Evolutionary conservation across 2,888 invertebrate genomes (phyloP).

Genomic region (Barypeithes pellucidus): DNA sequence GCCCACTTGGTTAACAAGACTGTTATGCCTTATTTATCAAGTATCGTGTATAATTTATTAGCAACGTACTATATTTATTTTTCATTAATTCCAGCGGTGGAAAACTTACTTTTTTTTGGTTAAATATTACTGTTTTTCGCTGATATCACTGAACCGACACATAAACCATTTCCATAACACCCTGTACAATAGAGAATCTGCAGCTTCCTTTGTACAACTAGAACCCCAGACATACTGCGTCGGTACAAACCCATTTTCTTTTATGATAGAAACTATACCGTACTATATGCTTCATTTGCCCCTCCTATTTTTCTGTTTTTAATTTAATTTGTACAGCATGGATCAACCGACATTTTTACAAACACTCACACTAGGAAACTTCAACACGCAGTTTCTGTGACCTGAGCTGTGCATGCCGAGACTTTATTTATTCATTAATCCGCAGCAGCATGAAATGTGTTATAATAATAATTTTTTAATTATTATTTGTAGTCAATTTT

Average conservation of each 20-base stretch:
- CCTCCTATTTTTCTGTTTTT: conserved; percentile 26
- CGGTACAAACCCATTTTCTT: not conserved
- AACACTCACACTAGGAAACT: conserved; percentile 31
- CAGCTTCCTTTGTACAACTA: too few species aligned
- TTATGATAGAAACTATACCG: conserved; percentile 12
- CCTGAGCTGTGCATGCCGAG: conserved; percentile 32
- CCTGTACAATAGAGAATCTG: too few species aligned
- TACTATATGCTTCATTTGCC: conserved; percentile 4
- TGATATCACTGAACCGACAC: too few species aligned
- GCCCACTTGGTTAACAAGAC: too few species aligned
- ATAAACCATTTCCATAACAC: too few species aligned
- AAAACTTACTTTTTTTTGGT: too few species aligned
- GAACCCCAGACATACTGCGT: too few species aligned
- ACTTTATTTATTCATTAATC: conserved; percentile 6
- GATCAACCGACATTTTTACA: conserved; percentile 16
- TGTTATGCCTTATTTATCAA: too few species aligned
- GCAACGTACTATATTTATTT: too few species aligned
- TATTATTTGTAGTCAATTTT: not conserved
- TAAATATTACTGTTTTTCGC: too few species aligned
- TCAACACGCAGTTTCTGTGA: conserved; percentile 41
- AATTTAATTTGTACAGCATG: conserved; percentile 43
- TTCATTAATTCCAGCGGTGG: too few species aligned
- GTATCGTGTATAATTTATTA: too few species aligned
- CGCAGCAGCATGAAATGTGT: conserved; percentile 35
- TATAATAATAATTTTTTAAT: conserved; percentile 13